Conservation (phyloP, 2,113 vertebrate genomes). For the Pomatorhinus ruficollis region DNA sequence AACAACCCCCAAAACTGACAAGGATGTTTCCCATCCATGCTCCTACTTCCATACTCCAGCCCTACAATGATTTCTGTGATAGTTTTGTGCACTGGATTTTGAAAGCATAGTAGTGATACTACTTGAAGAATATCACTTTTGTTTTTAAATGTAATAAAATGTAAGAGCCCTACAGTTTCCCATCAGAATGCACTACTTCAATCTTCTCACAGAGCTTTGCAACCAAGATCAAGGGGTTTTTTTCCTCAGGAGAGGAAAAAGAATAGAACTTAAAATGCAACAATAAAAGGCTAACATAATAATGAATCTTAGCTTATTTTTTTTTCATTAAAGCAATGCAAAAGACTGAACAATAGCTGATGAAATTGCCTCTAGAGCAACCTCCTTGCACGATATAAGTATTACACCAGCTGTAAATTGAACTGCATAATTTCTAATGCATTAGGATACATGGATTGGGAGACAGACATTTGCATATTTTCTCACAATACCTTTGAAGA, state of each 20-base stretch:
- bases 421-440: not conserved
- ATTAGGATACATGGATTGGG: not conserved
- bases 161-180: not conserved
- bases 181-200: not conserved
- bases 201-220: not conserved
- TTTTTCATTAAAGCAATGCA: not conserved
- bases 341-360: not conserved
- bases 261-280: not conserved
- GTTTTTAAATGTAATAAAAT: not conserved
- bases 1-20: not conserved
- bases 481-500: not conserved
- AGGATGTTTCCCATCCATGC: not conserved
- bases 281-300: not conserved
- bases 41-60: not conserved
- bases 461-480: not conserved
- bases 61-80: not conserved
- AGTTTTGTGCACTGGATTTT: not conserved
- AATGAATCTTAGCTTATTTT: not conserved
- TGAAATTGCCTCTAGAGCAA: not conserved
- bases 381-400: not conserved
- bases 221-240: accelerated
- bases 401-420: not conserved
- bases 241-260: not conserved
- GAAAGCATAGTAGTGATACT: not conserved
- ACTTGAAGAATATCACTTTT: not conserved